These are phyloP conservation scores for Uloborus plumipes DNA, from an alignment of 2,888 invertebrate species.

Conservation along the genomic window DNA sequence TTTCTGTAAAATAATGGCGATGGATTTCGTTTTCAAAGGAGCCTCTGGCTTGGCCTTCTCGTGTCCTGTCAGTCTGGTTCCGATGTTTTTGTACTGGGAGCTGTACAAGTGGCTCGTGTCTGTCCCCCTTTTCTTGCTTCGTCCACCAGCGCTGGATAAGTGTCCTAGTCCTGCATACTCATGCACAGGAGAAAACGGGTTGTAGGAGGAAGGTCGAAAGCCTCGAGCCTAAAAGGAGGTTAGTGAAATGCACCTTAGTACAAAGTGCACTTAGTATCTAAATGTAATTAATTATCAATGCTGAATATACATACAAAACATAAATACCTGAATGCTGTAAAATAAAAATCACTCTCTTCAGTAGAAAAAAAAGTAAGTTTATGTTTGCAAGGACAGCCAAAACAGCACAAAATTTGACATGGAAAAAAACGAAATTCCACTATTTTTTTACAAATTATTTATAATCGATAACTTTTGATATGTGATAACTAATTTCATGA, in stretches of 20 bases:
- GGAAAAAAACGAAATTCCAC: too few species aligned
- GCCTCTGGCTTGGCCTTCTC: neutral
- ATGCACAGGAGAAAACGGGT: neutral
- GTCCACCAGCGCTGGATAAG: neutral
- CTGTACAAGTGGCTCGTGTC: conserved; percentile 15
- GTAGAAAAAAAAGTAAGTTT: too few species aligned
- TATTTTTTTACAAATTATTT: too few species aligned
- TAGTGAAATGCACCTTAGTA: neutral
- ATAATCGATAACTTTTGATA: too few species aligned
- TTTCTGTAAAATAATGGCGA: conserved; percentile 29
- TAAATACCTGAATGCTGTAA: too few species aligned
- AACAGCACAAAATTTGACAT: too few species aligned
- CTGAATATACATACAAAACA: too few species aligned
- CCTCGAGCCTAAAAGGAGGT: conserved; percentile 16
- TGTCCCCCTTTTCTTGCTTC: neutral
- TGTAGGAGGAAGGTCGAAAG: conserved; percentile 8
- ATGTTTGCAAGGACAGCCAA: too few species aligned
- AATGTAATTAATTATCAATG: too few species aligned
- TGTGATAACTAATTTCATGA: too few species aligned
- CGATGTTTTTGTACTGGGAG: conserved; percentile 6
- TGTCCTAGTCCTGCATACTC: conserved; percentile 6
- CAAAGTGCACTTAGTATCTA: too few species aligned
- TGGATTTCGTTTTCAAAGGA: conserved; percentile 10
- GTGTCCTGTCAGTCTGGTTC: neutral
- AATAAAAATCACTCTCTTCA: too few species aligned